phyloP scores from a whole-genome alignment of 2,113 vertebrate species.

The Chascanopsetta lugubris region DNA sequence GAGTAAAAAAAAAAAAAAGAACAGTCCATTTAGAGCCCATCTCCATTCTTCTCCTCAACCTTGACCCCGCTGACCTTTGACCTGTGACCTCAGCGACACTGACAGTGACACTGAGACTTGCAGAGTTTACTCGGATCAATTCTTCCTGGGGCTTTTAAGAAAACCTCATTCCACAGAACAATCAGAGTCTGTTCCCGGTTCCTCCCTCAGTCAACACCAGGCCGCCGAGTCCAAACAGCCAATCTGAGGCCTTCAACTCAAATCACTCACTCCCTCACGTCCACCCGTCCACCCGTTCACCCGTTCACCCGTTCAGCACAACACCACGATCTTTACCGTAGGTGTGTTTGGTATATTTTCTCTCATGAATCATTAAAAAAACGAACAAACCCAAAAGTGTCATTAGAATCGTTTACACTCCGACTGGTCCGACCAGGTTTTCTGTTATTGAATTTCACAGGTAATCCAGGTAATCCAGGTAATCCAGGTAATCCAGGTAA shows the following conservation, averaged over 20 bases:
- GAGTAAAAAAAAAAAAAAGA: too few relatives aligned
- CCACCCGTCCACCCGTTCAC: background rate
- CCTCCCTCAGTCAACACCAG: slow-evolving; percentile 79
- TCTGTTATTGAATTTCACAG: too few relatives aligned
- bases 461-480: too few relatives aligned
- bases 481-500: too few relatives aligned
- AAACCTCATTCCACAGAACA: slow-evolving; percentile 74
- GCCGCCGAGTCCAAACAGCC: slow-evolving; percentile 41
- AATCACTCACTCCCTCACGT: slow-evolving; percentile 17
- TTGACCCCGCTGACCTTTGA: slow-evolving; percentile 32
- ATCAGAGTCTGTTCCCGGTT: slow-evolving; percentile 71
- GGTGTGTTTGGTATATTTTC: background rate
- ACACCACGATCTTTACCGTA: background rate
- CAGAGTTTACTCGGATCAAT: slow-evolving; percentile 72
- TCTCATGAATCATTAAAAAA: background rate
- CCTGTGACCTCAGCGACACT: slow-evolving; percentile 28
- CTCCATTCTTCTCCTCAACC: slow-evolving; percentile 19
- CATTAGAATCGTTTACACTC: background rate
- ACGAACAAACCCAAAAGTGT: background rate
- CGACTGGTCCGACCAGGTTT: background rate
- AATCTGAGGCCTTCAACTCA: slow-evolving; percentile 37
- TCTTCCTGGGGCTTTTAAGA: slow-evolving; percentile 38
- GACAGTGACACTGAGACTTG: slow-evolving; percentile 27
- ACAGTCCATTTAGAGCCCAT: too few relatives aligned
- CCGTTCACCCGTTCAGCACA: background rate